phyloP scores from a whole-genome alignment of 2,888 invertebrate species.

The Andrena minutula region DNA sequence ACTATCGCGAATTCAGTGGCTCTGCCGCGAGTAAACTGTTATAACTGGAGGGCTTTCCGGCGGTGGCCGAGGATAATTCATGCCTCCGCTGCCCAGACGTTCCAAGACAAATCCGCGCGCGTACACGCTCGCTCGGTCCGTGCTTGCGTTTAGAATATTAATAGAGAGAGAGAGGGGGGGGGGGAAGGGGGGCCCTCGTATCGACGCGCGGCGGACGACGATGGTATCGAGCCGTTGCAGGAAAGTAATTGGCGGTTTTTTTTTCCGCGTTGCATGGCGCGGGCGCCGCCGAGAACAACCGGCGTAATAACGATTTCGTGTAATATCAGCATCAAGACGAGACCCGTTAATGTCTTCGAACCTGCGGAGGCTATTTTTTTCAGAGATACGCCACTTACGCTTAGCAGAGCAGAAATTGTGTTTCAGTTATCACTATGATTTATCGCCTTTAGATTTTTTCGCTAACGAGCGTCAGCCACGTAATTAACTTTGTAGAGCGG shows the following conservation, averaged over 20 bases:
- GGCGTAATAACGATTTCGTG: conserved; percentile 50
- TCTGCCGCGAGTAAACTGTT: conserved; percentile 54
- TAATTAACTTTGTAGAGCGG: conserved; percentile 60
- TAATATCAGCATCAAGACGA: conserved; percentile 37
- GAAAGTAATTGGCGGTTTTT: conserved; percentile 43
- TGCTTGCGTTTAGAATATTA: conserved; percentile 57
- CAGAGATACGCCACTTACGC: conserved; percentile 54
- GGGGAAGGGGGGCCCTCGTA: background rate
- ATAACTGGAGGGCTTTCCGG: conserved; percentile 61
- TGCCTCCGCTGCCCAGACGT: conserved; percentile 21
- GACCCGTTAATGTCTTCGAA: conserved; percentile 56
- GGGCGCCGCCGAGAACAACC: conserved; percentile 23
- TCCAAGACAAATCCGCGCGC: conserved; percentile 42
- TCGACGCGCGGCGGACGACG: conserved; percentile 31
- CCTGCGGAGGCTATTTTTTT: conserved; percentile 34
- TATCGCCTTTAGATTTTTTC: conserved; percentile 62
- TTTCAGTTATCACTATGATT: conserved; percentile 65
- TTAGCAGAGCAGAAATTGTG: conserved; percentile 64
- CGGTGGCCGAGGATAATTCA: conserved; percentile 40
- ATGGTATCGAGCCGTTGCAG: conserved; percentile 33
- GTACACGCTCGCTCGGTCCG: conserved; percentile 16
- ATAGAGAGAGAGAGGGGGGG: background rate
- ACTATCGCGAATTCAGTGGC: conserved; percentile 49
- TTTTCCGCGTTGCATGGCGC: background rate
- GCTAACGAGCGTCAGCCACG: conserved; percentile 61